Evolutionary conservation across 2,113 vertebrate species (phyloP).

Genomic region (Gallinago jamesoni): DNA sequence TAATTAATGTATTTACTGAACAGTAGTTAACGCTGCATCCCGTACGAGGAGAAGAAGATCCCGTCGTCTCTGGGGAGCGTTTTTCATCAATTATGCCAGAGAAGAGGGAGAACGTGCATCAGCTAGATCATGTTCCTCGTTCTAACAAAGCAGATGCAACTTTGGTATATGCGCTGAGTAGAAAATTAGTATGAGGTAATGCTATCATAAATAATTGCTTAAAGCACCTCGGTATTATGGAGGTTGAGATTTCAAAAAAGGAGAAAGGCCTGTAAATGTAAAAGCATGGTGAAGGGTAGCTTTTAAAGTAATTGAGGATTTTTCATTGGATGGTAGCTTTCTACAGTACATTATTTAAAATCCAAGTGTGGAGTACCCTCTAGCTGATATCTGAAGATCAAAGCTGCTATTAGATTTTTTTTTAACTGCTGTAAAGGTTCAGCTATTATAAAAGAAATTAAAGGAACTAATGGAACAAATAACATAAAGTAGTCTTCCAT

Average conservation of each 20-base stretch:
- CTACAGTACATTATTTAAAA: slow-evolving; percentile 56
- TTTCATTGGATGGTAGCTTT: slow-evolving; percentile 64
- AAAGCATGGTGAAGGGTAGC: slow-evolving; percentile 56
- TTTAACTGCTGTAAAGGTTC: slow-evolving; percentile 27
- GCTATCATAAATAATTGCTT: slow-evolving; percentile 75
- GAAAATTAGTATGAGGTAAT: slow-evolving; percentile 75
- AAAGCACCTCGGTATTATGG: slow-evolving; percentile 14
- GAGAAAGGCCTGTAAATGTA: slow-evolving; percentile 56
- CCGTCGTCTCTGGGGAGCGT: background rate
- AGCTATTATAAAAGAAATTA: slow-evolving; percentile 63
- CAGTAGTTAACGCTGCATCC: background rate
- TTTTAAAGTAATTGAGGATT: slow-evolving; percentile 70
- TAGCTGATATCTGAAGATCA: slow-evolving; percentile 64
- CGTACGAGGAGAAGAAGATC: background rate
- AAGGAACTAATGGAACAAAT: slow-evolving; percentile 66
- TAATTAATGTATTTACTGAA: background rate
- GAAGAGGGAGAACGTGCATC: background rate
- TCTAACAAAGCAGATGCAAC: slow-evolving; percentile 54
- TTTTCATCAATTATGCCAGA: slow-evolving; percentile 50
- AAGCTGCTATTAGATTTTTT: slow-evolving; percentile 57
- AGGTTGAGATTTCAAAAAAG: slow-evolving; percentile 49
- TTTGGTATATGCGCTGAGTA: slow-evolving; percentile 4
- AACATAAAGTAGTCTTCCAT: slow-evolving; percentile 49
- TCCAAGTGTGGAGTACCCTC: slow-evolving; percentile 46
- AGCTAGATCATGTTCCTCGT: slow-evolving; percentile 4